These are phyloP conservation scores for Epizoanthus stellaris DNA, from an alignment of 92 coral and sea anemone genomes.

Conservation along the genomic window DNA sequence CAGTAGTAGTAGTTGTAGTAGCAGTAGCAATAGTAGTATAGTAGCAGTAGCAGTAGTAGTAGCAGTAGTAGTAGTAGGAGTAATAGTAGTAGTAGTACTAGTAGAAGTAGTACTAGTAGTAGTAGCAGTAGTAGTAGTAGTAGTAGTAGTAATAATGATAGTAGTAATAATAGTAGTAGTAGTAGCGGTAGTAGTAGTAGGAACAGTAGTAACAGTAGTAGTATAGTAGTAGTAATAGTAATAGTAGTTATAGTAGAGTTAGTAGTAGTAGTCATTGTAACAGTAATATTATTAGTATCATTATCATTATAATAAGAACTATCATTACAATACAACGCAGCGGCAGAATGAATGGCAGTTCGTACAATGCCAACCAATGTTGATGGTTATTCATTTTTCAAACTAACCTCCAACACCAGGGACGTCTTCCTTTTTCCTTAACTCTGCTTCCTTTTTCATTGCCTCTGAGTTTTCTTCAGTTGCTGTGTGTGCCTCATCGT, in stretches of 20 bases:
- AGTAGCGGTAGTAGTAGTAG: neutral
- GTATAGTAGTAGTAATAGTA: neutral
- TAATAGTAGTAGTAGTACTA: neutral
- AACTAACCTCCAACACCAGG: conserved; percentile 22
- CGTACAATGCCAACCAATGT: neutral
- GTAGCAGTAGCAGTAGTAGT: too few relatives aligned
- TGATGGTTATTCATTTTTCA: too few relatives aligned
- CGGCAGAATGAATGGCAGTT: neutral
- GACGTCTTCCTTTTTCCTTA: conserved; percentile 30
- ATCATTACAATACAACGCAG: too few relatives aligned
- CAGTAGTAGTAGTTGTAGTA: neutral
- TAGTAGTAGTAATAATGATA: neutral
- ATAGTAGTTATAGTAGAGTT: neutral
- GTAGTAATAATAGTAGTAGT: neutral
- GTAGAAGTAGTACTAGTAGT: neutral
- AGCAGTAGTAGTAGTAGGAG: too few relatives aligned
- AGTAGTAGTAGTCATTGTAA: neutral
- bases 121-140: neutral
- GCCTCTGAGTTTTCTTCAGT: conserved; percentile 28
- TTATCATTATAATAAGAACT: neutral
- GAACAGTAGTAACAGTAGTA: too few relatives aligned
- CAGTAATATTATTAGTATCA: neutral
- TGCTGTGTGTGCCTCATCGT: neutral
- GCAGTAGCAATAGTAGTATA: too few relatives aligned
- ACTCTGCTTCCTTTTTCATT: conserved; percentile 4